Evolutionary conservation across 2,113 vertebrate genomes (phyloP).

Genomic region (Gadus chalcogrammus): DNA sequence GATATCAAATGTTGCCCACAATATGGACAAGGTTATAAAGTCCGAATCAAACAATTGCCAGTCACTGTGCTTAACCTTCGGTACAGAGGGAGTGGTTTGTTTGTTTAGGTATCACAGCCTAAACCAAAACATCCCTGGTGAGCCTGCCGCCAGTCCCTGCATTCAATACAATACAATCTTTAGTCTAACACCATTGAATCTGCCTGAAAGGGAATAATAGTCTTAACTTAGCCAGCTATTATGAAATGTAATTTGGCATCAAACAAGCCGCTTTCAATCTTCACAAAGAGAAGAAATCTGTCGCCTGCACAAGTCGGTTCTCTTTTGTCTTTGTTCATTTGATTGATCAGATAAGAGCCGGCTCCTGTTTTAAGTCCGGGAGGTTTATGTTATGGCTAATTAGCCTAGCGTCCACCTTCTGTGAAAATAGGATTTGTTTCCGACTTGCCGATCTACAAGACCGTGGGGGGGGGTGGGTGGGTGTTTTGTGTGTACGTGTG

Average conservation of each 20-base stretch:
- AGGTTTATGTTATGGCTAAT: slow-evolving; percentile 59
- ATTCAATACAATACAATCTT: too few relatives aligned
- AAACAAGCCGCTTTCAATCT: slow-evolving; percentile 12
- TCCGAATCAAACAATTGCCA: too few relatives aligned
- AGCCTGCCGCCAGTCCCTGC: too few relatives aligned
- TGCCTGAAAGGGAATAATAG: too few relatives aligned
- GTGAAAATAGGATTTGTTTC: slow-evolving; percentile 56
- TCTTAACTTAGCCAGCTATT: not conserved
- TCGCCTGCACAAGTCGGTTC: slow-evolving; percentile 1
- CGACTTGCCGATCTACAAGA: slow-evolving; percentile 8
- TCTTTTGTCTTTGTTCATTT: slow-evolving; percentile 61
- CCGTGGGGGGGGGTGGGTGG: not conserved
- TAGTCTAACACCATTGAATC: too few relatives aligned
- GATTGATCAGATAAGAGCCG: slow-evolving; percentile 57
- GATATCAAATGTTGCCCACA: too few relatives aligned
- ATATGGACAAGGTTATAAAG: too few relatives aligned
- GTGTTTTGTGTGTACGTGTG: not conserved
- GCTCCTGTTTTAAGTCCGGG: slow-evolving; percentile 43
- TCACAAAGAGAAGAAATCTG: slow-evolving; percentile 11
- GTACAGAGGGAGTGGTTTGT: too few relatives aligned
- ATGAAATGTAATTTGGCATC: slow-evolving; percentile 33
- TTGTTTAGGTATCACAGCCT: too few relatives aligned
- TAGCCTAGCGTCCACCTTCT: slow-evolving; percentile 28
- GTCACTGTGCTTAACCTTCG: too few relatives aligned
- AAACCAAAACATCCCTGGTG: too few relatives aligned